Evolutionary conservation across 2,888 invertebrate genomes (phyloP).

Genomic region (Epinotia ramella): DNA sequence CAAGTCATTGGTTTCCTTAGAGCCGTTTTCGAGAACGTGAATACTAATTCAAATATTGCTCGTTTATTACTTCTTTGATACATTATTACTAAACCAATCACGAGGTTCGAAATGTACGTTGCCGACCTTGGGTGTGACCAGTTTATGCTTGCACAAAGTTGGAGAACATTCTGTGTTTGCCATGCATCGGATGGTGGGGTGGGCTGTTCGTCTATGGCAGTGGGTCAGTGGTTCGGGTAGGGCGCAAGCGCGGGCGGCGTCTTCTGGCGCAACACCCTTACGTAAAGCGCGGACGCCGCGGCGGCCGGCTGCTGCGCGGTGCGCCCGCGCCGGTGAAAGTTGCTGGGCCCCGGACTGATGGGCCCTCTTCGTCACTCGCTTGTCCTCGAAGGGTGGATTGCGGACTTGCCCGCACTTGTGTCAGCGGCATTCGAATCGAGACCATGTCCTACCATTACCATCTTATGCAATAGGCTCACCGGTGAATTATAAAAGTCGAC

Average conservation of each 20-base stretch:
- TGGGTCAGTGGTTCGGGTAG: conserved; percentile 82
- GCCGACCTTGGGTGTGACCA: conserved; percentile 3
- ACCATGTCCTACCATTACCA: conserved; percentile 18
- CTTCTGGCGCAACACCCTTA: conserved; percentile 82
- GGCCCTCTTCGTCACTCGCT: conserved; percentile 45
- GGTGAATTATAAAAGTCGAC: conserved; percentile 40
- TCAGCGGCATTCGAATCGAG: conserved; percentile 36
- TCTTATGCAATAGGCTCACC: conserved; percentile 37
- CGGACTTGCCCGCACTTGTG: conserved; percentile 30
- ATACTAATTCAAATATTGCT: no score
- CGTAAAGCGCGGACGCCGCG: conserved; percentile 74
- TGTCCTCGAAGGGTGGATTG: conserved; percentile 40
- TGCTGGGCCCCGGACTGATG: conserved; percentile 64
- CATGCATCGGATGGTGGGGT: conserved; percentile 58
- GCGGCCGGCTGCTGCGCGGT: conserved; percentile 52
- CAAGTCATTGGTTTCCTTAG: no score
- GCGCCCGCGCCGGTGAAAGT: conserved; percentile 71
- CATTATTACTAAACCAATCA: not conserved
- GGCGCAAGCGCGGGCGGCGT: conserved; percentile 71
- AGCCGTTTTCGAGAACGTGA: no score
- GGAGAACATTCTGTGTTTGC: conserved; percentile 58
- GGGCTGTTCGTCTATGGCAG: conserved; percentile 69
- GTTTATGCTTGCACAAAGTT: conserved; percentile 28
- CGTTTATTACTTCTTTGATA: not conserved
- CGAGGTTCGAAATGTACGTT: not conserved